A percentile compares a stretch with the other conserved stretches of the same genome.
These are phyloP conservation scores for Artemia sinica DNA, from an alignment of 2,888 invertebrate species.

Conservation along the genomic window DNA sequence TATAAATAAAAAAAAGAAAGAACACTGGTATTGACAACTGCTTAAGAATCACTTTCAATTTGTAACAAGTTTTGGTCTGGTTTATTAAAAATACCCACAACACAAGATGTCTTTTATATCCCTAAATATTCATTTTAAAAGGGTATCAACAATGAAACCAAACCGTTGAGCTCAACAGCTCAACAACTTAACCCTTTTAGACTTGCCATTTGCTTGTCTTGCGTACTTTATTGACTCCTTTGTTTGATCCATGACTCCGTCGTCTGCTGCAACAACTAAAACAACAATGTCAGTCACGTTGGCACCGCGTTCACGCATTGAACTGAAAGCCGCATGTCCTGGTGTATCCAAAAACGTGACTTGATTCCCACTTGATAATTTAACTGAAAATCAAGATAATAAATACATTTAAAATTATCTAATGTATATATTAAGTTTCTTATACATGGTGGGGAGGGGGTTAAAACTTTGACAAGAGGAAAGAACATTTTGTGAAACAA, in stretches of 20 bases:
- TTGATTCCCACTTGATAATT: constrained; percentile 46
- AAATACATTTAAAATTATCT: too few relatives aligned
- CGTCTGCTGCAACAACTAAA: constrained; percentile 92
- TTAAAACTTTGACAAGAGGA: too few relatives aligned
- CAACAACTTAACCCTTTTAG: not conserved
- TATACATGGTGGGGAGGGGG: too few relatives aligned
- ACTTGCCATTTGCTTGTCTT: constrained; percentile 47
- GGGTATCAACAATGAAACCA: too few relatives aligned
- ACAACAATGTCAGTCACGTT: constrained; percentile 84
- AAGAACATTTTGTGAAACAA: too few relatives aligned
- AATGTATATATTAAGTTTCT: too few relatives aligned
- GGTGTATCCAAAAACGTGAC: constrained; percentile 96
- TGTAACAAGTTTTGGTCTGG: too few relatives aligned
- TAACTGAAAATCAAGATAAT: constrained; percentile 36
- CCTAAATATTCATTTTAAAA: constrained; percentile 3
- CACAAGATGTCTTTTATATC: not conserved
- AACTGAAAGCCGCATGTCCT: constrained; percentile 89
- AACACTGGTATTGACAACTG: too few relatives aligned
- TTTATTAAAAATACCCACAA: not conserved
- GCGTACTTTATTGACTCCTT: constrained; percentile 76
- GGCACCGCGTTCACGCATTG: constrained; percentile 90
- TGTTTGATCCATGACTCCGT: constrained; percentile 97
- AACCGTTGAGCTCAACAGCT: too few relatives aligned
- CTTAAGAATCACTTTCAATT: too few relatives aligned
- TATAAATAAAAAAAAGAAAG: too few relatives aligned